phyloP scores from a whole-genome alignment of 2,113 vertebrate genomes.

The Phalacrocorax pelagicus region DNA sequence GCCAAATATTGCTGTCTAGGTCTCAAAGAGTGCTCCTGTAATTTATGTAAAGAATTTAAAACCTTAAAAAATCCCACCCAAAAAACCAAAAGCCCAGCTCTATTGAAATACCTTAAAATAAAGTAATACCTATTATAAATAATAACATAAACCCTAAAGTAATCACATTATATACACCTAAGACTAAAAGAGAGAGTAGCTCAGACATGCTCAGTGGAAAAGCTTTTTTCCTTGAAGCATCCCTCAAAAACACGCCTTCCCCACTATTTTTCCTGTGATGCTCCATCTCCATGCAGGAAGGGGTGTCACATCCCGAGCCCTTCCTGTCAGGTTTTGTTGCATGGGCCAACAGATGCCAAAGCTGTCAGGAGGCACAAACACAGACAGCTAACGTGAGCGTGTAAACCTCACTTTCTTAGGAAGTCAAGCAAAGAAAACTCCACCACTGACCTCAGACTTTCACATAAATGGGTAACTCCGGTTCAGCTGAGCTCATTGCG shows the following conservation, averaged over 20 bases:
- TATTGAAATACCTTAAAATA: neutral
- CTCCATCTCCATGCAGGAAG: neutral
- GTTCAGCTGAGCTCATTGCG: neutral
- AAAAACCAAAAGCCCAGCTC: neutral
- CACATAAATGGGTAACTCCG: neutral
- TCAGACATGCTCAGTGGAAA: neutral
- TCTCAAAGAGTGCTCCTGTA: neutral
- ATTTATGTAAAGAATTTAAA: neutral
- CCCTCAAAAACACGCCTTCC: neutral
- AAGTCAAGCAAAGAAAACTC: neutral
- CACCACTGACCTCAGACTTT: neutral
- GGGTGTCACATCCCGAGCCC: rapidly evolving
- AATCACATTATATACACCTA: neutral
- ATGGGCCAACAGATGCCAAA: neutral
- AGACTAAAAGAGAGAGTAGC: neutral
- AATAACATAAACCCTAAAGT: neutral
- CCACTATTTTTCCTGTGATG: neutral
- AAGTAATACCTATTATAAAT: neutral
- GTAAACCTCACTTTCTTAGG: neutral
- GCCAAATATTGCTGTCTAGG: neutral
- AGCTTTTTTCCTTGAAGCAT: neutral
- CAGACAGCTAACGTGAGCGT: neutral
- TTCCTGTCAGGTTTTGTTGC: neutral
- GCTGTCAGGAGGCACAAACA: neutral
- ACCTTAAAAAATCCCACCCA: neutral